Evolutionary conservation across 1,140 invertebrate genomes (phyloP).

Genomic region (Phocides pigmalion): DNA sequence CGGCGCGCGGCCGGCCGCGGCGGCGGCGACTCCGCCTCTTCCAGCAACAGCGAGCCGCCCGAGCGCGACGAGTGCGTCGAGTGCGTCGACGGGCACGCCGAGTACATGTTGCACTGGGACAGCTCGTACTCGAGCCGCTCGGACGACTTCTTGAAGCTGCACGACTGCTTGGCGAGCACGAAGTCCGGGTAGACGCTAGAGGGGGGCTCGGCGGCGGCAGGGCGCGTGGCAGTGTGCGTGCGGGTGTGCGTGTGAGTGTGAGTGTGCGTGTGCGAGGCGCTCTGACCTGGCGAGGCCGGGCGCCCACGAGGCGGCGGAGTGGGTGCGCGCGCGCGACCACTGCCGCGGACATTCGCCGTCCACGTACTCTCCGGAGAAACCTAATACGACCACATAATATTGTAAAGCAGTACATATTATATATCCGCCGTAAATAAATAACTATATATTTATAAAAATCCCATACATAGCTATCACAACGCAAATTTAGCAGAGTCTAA

Average conservation of each 20-base stretch:
- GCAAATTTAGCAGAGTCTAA: no score
- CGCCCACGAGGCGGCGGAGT: conserved; percentile 82
- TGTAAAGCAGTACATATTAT: background rate
- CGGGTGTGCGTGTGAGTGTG: conserved; percentile 57
- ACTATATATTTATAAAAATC: no score
- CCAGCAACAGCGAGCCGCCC: conserved; percentile 59
- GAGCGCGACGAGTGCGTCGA: conserved; percentile 68
- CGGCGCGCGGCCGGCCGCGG: conserved; percentile 77
- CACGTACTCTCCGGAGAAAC: conserved; percentile 85
- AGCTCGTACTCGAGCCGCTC: conserved; percentile 84
- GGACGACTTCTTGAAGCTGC: conserved; percentile 74
- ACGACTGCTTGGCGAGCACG: conserved; percentile 67
- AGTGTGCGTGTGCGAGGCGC: conserved; percentile 50
- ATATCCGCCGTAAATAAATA: no score
- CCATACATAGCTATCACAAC: no score
- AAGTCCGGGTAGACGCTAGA: conserved; percentile 71
- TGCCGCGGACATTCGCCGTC: conserved; percentile 79
- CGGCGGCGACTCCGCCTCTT: conserved; percentile 41
- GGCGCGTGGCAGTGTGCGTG: conserved; percentile 70
- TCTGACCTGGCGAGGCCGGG: conserved; percentile 66
- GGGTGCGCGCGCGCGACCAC: conserved; percentile 75
- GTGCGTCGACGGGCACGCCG: conserved; percentile 70
- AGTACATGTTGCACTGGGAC: conserved; percentile 82
- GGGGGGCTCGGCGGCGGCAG: conserved; percentile 54
- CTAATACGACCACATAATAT: conserved; percentile 43